Base-by-base conservation (phyloP, 2,113 vertebrate genomes). In the Colaptes auratus region DNA sequence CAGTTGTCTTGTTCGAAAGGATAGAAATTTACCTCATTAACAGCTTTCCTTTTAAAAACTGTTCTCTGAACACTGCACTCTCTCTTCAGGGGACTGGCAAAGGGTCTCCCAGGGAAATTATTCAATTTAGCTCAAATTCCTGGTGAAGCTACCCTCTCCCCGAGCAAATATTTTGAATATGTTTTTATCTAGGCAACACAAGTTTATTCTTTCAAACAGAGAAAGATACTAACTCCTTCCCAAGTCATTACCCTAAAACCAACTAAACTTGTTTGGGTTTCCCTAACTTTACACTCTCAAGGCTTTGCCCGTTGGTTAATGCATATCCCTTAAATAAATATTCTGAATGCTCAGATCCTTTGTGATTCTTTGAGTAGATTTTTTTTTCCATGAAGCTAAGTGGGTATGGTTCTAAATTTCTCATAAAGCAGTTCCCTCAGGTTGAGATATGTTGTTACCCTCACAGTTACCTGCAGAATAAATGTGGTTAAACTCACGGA, bases 391-490 rank as follows among this genome's bases (percentile, higher is more conserved):
- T n/a, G n/a, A n/a, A n/a, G n/a, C n/a, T n/a, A 71, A 88, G 9
- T 7, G 18, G 11, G 5, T 36, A 18, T 17, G 36, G 1, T 53
- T 92, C 75, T 59, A 12, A 80, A 55, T 83, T 67, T 44, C 75
- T 82, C 28, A 60, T 71, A 67, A 59, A 81, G 44, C n/a, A 91
- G 2, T 64, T 89, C 64, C 64, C 88, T 69, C 52, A 30, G 50
- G 27, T 89, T 55, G 69, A 93, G 50, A 73, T 87, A 69, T 58
- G 94, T 89, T 59, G 78, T 82, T 96, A 71, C 52, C 70, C 86
- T 82, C 79, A 12, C 28, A 36, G 72, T 64, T 82, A 86, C 79
- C 48, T 77, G 33, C 44, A 88, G 83, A 90, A 70, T 64, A 75
- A 72, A 69, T 50, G 42, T 58, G 42, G 63, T 61, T 78, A 50